These are phyloP conservation scores for Rhamnusium bicolor DNA, from an alignment of 2,888 invertebrate genomes.

Conservation along the genomic window DNA sequence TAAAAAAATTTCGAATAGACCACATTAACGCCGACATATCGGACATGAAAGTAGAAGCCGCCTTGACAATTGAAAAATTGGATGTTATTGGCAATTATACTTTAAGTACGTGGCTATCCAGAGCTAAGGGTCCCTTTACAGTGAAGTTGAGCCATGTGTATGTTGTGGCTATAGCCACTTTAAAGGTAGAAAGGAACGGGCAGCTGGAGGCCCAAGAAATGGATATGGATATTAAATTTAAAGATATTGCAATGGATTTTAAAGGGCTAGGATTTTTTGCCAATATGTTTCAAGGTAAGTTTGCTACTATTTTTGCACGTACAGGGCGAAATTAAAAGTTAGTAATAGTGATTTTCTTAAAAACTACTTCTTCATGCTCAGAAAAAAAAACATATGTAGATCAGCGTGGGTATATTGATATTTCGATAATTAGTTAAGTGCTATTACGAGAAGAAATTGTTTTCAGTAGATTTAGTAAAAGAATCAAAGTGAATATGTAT, in stretches of 20 bases:
- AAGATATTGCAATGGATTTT: constrained; percentile 85
- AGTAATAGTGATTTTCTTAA: too few species aligned
- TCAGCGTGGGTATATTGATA: too few species aligned
- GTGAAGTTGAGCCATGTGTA: constrained; percentile 82
- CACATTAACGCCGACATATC: constrained; percentile 82
- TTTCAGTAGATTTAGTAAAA: too few species aligned
- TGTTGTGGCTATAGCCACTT: constrained; percentile 73
- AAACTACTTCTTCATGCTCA: too few species aligned
- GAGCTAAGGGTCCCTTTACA: constrained; percentile 83
- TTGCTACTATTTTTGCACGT: background rate
- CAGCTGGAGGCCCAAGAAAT: constrained; percentile 85
- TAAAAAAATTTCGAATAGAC: constrained; percentile 85
- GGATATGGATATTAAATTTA: constrained; percentile 84
- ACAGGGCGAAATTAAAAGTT: background rate
- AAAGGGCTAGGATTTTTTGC: constrained; percentile 87
- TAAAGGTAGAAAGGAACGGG: constrained; percentile 84
- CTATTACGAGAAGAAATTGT: too few species aligned
- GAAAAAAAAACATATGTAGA: too few species aligned
- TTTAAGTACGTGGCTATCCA: constrained; percentile 79
- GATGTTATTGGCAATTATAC: constrained; percentile 84
- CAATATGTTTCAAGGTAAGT: constrained; percentile 71
- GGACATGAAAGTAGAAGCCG: constrained; percentile 83
- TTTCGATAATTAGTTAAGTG: too few species aligned
- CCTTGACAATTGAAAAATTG: constrained; percentile 80
- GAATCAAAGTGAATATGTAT: too few species aligned